Evolutionary conservation across 2,888 invertebrate genomes (phyloP), one percentile per base, ranked within the genome.

Genomic region (Philhelius pedissequus): DNA sequence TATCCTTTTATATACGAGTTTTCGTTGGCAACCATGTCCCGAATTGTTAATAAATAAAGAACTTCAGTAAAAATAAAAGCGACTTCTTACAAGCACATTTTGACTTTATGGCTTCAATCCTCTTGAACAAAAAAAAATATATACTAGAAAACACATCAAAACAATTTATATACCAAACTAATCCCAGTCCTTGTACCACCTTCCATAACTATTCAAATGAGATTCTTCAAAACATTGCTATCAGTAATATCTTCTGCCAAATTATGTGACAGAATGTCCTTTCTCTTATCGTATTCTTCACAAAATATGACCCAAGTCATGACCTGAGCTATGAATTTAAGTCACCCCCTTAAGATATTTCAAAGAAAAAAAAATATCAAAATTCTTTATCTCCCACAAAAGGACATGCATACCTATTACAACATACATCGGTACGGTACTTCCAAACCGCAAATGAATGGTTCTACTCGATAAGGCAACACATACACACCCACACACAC

Each of bases 321-420:
- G 79, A 79, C 79, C 79, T 52, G 50, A 60, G 66, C 68, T 15
- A 68, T 73, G 66, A 66, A 73, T 73, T 60, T n/a, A 27, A 15
- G 15, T 0, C 43, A 18, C 40, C 40, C 52, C 32, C 22, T 22
- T 30, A 13, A 62, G 13, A 62, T 27, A 15, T 62, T 13, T 13
- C 11, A 62, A 48, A 35, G 48, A 27, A 38, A 54, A 38, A 0
- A 27, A 20, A 40, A 43, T 35, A 32, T 32, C 15, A 35, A 50
- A 45, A 2, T 30, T 48, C 40, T 38, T 13, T 40, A 60, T 75
- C 58, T 58, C 27, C 9, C 15, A 68, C 43, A 38, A 48, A 58
- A 54, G 15, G 45, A 54, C 58, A 58, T 69, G 27, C 50, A 69
- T 43, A 60, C 4, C 13, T 56, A 56, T n/a, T 48, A 30, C 30